Evolutionary conservation across 2,113 vertebrate genomes (phyloP), one percentile per base, ranked within the genome.

Genomic region (Lota lota): DNA sequence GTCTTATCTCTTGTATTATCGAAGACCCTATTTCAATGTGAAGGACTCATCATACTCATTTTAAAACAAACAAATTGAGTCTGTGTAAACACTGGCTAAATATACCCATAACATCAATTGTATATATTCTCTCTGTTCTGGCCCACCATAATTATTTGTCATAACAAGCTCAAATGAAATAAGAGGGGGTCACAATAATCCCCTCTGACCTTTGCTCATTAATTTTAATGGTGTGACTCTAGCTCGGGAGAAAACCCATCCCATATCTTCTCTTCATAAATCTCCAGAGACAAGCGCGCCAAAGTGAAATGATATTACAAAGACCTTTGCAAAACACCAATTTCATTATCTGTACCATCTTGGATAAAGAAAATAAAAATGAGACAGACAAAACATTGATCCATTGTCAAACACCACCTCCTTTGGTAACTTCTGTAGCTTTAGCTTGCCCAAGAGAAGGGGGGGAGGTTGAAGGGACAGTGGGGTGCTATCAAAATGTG

Each of bases 321-420:
- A 78, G 73, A 82, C 82, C 79, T 85, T 88, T 74, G 78, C 57
- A 72, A 87, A 84, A 83, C 80, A 80, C 69, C 59, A 80, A 82
- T 83, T 80, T 78, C 70, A 61, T 79, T 87, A 83, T 86, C 77
- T 77, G 53, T 12, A 70, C 75, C 77, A 80, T 84, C 80, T 77
- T 68, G 64, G 64, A 67, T 70, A 71, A 72, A 24, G 24, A 24
- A 24, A 24, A 24, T 24, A 24, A 24, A 24, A 24, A 24, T 24
- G 4, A 24, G 78, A 79, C 67, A 83, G 79, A 82, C 74, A 83
- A 53, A 12, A 20, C 63, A 53, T 18, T 22, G 61, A 72, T 76
- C 60, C 64, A 20, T 68, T 62, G 59, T 71, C 68, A 80, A 83
- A 81, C 69, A 70, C 61, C 33, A 61, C 67, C 72, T 73, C 65